Evolutionary conservation across 2,113 vertebrate genomes (phyloP).

Genomic region (Progne subis): DNA sequence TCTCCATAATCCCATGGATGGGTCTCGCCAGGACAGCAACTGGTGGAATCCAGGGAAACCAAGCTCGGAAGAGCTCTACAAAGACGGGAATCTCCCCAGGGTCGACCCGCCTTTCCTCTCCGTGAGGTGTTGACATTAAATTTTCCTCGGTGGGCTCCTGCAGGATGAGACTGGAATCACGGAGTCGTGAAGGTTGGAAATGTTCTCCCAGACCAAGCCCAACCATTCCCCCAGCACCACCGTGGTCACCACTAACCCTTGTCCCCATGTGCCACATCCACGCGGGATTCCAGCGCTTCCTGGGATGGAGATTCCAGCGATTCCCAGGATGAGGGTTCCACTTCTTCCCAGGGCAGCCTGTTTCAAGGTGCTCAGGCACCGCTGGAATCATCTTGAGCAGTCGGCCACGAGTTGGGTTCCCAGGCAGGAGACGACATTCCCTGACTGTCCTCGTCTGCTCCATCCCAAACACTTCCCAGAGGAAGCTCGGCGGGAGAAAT

Average conservation of each 20-base stretch:
- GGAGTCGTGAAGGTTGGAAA: accelerated
- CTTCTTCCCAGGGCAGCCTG: neutral
- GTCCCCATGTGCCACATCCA: neutral
- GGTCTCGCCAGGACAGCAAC: neutral
- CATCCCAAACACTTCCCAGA: neutral
- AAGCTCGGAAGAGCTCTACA: neutral
- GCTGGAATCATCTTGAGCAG: neutral
- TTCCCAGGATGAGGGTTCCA: neutral
- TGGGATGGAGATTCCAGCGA: neutral
- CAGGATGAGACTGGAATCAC: accelerated
- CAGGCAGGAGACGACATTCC: neutral
- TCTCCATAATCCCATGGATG: neutral
- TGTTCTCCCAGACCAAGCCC: neutral
- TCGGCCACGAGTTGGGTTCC: accelerated
- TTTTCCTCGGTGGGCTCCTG: neutral
- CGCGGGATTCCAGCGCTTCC: too few species aligned
- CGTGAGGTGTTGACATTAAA: accelerated
- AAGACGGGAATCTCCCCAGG: neutral
- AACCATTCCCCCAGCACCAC: neutral
- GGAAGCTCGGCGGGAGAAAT: accelerated
- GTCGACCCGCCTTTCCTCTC: neutral
- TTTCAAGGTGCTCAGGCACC: neutral
- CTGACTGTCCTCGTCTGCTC: neutral
- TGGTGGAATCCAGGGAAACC: neutral
- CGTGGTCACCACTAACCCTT: neutral